Evolutionary conservation across 2,113 vertebrate species (phyloP).

Genomic region (Phyllostomus hastatus): DNA sequence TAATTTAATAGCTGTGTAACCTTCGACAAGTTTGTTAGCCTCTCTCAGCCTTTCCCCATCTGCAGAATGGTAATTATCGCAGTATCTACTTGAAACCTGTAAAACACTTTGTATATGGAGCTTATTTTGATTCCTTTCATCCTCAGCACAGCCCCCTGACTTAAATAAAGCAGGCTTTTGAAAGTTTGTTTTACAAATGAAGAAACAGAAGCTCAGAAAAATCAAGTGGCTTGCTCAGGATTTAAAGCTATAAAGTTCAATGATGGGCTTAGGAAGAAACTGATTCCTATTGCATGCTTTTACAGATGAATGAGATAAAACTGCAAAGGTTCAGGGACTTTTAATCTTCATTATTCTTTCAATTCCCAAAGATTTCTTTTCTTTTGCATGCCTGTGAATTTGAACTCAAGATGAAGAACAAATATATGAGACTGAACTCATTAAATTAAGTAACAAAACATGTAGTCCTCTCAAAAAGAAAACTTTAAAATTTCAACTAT

Average conservation of each 20-base stretch:
- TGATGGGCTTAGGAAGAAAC: not conserved
- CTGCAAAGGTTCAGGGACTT: not conserved
- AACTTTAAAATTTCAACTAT: not conserved
- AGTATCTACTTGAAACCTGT: not conserved
- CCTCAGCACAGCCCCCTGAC: not conserved
- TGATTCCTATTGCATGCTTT: not conserved
- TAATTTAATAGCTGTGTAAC: not conserved
- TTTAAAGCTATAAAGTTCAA: not conserved
- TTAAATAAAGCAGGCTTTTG: not conserved
- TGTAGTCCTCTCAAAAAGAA: not conserved
- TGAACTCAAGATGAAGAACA: not conserved
- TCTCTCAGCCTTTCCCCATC: not conserved
- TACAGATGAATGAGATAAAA: not conserved
- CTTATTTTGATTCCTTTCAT: not conserved
- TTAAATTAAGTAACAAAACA: not conserved
- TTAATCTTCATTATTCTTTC: not conserved
- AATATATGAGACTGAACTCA: not conserved
- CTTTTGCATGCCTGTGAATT: not conserved
- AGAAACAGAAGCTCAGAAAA: slow-evolving; percentile 36
- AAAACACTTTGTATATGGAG: not conserved
- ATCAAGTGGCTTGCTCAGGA: not conserved
- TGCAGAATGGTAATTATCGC: not conserved
- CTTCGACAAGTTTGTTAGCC: not conserved
- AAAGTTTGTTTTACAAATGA: not conserved
- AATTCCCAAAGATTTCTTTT: not conserved